Percentiles rank a stretch among this genome's conserved stretches.
Conservation (phyloP, 2,113 vertebrate genomes). For the Macquaria australasica region DNA sequence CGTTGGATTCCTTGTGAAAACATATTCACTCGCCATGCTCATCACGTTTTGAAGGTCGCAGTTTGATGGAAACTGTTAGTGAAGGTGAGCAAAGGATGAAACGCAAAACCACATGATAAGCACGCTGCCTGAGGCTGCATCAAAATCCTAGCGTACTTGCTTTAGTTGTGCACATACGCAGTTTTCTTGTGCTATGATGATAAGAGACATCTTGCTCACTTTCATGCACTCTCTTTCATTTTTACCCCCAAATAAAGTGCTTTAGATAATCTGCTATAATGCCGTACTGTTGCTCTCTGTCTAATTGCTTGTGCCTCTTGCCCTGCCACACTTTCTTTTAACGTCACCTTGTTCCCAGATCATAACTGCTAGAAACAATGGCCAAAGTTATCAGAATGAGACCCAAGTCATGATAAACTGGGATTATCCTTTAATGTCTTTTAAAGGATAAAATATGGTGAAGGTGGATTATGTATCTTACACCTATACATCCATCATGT, state of each 20-base stretch:
- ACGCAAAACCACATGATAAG: not conserved
- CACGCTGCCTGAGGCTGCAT: not conserved
- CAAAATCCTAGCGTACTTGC: too few relatives aligned
- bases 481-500: too few relatives aligned
- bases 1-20: not conserved
- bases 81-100: not conserved
- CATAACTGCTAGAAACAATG: not conserved
- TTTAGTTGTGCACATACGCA: not conserved
- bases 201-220: not conserved
- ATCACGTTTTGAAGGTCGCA: not conserved
- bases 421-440: not conserved
- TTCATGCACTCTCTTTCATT: not conserved
- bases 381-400: not conserved
- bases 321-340: not conserved
- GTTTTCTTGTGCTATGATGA: not conserved
- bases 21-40: not conserved
- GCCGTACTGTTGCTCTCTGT: not conserved
- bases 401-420: not conserved
- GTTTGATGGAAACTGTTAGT: not conserved
- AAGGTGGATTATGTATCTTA: not conserved
- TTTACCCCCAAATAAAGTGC: not conserved
- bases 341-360: not conserved
- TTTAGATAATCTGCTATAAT: not conserved
- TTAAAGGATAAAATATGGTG: not conserved
- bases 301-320: not conserved